Evolutionary conservation across 2,113 vertebrate genomes (phyloP).

Genomic region (Leptobrachium ailaonicum): DNA sequence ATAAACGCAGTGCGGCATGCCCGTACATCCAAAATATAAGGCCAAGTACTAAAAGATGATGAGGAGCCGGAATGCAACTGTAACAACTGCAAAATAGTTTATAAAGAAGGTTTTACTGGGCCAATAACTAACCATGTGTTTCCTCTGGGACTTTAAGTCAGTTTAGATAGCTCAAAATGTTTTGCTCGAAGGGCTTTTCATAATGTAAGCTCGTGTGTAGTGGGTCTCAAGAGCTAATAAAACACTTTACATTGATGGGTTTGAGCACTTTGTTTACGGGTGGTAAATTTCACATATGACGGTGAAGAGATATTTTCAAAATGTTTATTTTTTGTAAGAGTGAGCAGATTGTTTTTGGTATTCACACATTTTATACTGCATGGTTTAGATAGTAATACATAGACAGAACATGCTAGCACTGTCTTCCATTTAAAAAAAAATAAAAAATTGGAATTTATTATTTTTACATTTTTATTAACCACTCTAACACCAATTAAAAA

Average conservation of each 20-base stretch:
- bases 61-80: no score
- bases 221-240: neutral
- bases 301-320: neutral
- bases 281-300: neutral
- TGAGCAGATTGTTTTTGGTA: slow-evolving; percentile 9
- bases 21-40: no score
- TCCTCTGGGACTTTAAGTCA: slow-evolving; percentile 3
- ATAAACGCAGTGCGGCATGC: no score
- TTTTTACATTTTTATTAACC: no score
- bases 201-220: slow-evolving; percentile 1
- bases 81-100: neutral
- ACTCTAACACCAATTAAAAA: no score
- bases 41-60: no score
- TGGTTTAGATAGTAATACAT: no score
- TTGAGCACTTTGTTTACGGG: neutral
- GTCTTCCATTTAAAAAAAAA: no score
- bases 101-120: neutral
- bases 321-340: slow-evolving; percentile 4
- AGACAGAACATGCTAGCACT: no score
- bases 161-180: slow-evolving; percentile 20
- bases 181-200: slow-evolving; percentile 10
- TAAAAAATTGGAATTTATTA: no score
- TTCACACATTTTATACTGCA: neutral
- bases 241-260: slow-evolving; percentile 21
- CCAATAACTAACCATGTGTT: slow-evolving; percentile 9